Conservation (phyloP, 2,888 invertebrate species). For the Tetragnatha montana region DNA sequence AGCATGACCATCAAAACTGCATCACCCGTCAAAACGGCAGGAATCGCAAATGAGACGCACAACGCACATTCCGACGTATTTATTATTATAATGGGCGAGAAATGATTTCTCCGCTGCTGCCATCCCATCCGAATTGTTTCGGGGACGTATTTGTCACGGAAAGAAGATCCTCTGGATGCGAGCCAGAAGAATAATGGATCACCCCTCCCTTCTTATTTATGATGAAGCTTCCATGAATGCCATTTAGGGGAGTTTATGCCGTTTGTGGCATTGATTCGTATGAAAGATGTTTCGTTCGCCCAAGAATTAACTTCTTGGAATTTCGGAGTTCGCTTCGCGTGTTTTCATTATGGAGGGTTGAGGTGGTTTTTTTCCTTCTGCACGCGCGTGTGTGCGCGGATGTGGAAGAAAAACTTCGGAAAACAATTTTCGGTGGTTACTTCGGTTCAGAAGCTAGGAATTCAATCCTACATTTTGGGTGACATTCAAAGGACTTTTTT, state of each 20-base stretch:
- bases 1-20: background rate
- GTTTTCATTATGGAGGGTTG: background rate
- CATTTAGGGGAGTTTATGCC: constrained; percentile 31
- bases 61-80: background rate
- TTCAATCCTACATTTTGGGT: no score
- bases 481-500: no score
- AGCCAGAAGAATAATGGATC: constrained; percentile 26
- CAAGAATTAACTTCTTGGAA: background rate
- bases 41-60: background rate
- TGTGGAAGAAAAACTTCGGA: background rate
- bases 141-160: constrained; percentile 26
- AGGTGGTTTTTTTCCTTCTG: background rate
- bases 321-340: background rate
- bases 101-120: background rate
- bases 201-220: background rate
- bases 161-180: constrained; percentile 1
- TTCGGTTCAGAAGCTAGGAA: no score
- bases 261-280: constrained; percentile 37
- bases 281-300: background rate
- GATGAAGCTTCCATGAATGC: constrained; percentile 20
- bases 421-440: background rate
- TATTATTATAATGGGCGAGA: background rate
- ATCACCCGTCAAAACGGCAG: background rate
- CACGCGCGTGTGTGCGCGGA: background rate
- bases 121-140: constrained; percentile 31